Conservation (phyloP, 2,888 invertebrate species). For the Conus canariensis region DNA sequence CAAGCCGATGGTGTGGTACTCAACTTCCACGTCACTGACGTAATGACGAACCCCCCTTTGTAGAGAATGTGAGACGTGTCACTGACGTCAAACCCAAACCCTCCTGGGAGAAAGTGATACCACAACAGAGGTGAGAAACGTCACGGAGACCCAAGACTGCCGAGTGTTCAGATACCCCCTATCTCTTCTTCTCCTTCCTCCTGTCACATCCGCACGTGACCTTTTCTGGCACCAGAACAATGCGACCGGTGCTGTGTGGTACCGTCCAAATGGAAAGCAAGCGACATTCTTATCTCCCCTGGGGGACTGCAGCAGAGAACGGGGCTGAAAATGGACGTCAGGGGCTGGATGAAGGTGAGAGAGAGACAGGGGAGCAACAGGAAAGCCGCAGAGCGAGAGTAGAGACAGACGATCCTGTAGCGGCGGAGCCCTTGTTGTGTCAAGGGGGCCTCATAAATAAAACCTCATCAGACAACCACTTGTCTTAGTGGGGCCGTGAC, state of each 20-base stretch:
- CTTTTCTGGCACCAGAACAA: conserved; percentile 16
- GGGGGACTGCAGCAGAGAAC: neutral
- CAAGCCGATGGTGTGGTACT: no score
- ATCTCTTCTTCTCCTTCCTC: neutral
- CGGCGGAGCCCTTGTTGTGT: neutral
- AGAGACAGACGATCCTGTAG: neutral
- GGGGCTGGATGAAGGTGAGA: conserved; percentile 23
- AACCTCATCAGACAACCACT: conserved; percentile 13
- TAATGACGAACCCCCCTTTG: no score
- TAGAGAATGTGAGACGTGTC: neutral
- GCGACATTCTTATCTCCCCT: neutral
- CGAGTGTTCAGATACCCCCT: neutral
- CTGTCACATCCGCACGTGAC: neutral
- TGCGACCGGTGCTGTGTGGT: neutral
- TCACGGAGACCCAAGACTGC: neutral
- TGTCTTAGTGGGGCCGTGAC: neutral
- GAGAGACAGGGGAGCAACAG: conserved; percentile 19
- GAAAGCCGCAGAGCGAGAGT: neutral
- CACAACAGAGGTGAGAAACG: neutral
- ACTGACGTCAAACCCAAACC: conserved; percentile 7
- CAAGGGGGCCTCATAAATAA: conserved; percentile 23
- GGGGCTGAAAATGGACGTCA: neutral
- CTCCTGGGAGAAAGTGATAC: conserved; percentile 19
- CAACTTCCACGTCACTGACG: no score
- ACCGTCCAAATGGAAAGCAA: neutral